Evolutionary conservation across 2,888 invertebrate species (phyloP), one percentile per base, ranked within the genome.

Genomic region (Heteropelma amictum): DNA sequence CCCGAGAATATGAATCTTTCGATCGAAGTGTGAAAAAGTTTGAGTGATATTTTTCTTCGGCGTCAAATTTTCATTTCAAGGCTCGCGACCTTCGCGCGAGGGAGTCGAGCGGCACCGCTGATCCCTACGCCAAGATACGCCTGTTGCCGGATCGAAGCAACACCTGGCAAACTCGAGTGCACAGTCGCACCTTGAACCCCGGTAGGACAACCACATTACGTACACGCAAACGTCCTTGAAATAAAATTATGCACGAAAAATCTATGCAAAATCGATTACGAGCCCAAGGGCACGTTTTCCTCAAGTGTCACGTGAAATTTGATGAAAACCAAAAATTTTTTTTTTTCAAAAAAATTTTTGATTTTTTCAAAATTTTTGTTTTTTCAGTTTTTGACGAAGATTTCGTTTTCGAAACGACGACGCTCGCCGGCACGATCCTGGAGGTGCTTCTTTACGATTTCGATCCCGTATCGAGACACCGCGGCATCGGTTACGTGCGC

Each of bases 41-140:
- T 38, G 38, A 38, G 14, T 5, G 0, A 2, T 14, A 7, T 38
- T 14, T 12, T 38, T 14, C 1, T 38, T 38, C 12, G 2, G 8
- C 14, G 38, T 14, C 14, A n/a, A n/a, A 38, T 49, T 49, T 28
- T 49, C 23, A n/a, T 35, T 78, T 73, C 19, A 79, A 91, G 91
- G 92, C 92, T 7, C 91, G 91, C 63, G 91, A 92, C 83, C 87
- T 92, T 56, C 91, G 91, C 78, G 91, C 92, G 0, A 85, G 91
- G 26, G 92, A 92, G 78, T 90, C 92, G 69, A 92, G 92, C 78
- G 92, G 92, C 40, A 92, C 91, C 0, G 92, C 92, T 10, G 93
- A 94, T 89, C 93, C 93, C 0, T 93, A 93, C 84, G 93, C 93
- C 30, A 93, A 93, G 85, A 91, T 94, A 49, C 91, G 93, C 14